A percentile compares a stretch with the other conserved stretches of the same genome.
Evolutionary conservation across 2,113 vertebrate genomes (phyloP).

Genomic region (Glaucidium brasilianum): DNA sequence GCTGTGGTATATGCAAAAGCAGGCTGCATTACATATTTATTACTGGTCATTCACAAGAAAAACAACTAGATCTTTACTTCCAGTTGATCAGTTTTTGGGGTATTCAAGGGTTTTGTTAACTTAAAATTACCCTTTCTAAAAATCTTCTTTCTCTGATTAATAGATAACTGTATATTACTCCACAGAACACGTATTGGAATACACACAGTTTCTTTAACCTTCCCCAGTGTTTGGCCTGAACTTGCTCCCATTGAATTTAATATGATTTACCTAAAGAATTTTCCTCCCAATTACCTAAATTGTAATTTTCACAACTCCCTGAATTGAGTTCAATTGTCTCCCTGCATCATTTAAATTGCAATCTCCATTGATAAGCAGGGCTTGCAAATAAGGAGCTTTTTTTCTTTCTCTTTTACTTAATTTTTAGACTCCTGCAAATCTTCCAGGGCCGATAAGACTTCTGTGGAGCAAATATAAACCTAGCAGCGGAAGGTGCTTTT

Average conservation of each 20-base stretch:
- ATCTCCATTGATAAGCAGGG: background rate
- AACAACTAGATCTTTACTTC: background rate
- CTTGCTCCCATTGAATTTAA: background rate
- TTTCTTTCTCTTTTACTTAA: background rate
- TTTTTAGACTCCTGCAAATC: background rate
- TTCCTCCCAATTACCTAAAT: background rate
- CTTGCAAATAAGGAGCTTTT: background rate
- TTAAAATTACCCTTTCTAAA: background rate
- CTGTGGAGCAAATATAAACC: background rate
- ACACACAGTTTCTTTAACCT: background rate
- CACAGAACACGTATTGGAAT: background rate
- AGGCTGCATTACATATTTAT: background rate
- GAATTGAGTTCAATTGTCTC: background rate
- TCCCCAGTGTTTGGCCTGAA: background rate
- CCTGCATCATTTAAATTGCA: background rate
- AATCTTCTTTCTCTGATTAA: background rate
- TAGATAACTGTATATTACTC: background rate
- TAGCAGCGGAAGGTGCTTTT: background rate
- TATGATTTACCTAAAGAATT: background rate
- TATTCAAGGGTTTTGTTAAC: background rate
- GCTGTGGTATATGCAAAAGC: background rate
- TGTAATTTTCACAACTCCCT: background rate
- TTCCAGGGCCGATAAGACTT: background rate
- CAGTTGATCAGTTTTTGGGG: background rate
- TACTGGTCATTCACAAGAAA: background rate